Evolutionary conservation across 2,797 vertebrate genomes (phyloP).

Genomic region (Corythornis leucogaster): DNA sequence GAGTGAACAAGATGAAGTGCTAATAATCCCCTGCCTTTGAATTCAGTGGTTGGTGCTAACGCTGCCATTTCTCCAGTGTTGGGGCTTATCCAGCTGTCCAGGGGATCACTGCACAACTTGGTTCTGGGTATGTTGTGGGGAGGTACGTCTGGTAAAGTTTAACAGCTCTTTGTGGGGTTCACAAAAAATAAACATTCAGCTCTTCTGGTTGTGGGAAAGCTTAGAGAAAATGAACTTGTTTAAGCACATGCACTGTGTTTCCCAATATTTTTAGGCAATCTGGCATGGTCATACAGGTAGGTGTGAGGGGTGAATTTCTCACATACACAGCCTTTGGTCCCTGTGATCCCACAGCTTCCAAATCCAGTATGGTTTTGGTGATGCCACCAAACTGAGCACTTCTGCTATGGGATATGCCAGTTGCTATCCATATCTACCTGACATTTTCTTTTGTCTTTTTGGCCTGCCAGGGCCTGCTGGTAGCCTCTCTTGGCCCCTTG

Average conservation of each 20-base stretch:
- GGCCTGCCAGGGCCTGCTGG: neutral
- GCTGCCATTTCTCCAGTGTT: neutral
- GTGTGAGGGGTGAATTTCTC: neutral
- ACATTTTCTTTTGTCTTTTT: neutral
- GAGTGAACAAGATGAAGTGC: neutral
- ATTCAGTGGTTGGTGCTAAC: neutral
- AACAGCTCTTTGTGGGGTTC: neutral
- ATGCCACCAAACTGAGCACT: accelerated
- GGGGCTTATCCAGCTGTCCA: neutral
- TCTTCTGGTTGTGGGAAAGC: neutral
- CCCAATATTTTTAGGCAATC: neutral
- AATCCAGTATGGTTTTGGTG: neutral
- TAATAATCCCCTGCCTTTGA: neutral
- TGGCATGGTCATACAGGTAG: neutral
- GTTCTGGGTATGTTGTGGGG: neutral
- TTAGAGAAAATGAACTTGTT: neutral
- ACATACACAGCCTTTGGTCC: neutral
- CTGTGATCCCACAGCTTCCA: neutral
- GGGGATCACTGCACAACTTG: neutral
- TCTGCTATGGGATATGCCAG: neutral
- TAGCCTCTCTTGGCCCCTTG: neutral
- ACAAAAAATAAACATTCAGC: neutral
- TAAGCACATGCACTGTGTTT: neutral
- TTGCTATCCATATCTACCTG: neutral
- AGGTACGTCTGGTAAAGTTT: neutral